Percentiles rank a stretch among this genome's conserved stretches.
phyloP scores from a whole-genome alignment of 2,797 vertebrate genomes.

The Crenuchus spilurus region DNA sequence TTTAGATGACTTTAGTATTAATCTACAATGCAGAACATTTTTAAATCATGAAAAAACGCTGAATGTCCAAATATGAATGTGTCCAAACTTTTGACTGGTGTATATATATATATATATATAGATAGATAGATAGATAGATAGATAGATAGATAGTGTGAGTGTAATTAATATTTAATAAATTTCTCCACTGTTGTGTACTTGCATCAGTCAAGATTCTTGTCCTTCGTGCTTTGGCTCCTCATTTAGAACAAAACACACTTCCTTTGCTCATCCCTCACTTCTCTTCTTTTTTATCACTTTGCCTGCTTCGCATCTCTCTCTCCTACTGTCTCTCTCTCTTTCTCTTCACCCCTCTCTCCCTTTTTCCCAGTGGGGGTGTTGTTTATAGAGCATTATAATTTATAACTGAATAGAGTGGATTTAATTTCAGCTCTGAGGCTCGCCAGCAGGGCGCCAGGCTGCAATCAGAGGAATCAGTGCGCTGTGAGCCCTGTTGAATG shows the following conservation, averaged over 20 bases:
- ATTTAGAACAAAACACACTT: conserved; percentile 44
- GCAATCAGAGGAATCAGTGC: conserved; percentile 92
- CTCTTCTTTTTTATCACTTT: conserved; percentile 20
- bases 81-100: no score
- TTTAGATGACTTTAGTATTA: no score
- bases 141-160: no score
- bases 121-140: no score
- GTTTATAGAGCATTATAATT: conserved; percentile 95
- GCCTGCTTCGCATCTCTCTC: conserved; percentile 65
- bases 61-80: no score
- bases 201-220: conserved; percentile 15
- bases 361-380: conserved; percentile 90
- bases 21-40: no score
- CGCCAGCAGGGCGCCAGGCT: conserved; percentile 89
- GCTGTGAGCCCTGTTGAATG: conserved; percentile 89
- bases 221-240: conserved; percentile 21
- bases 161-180: no score
- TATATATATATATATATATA: no score
- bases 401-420: conserved; percentile 94
- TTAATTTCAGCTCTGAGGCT: conserved; percentile 90
- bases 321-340: conserved; percentile 59
- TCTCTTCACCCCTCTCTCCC: conserved; percentile 69
- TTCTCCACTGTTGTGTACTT: neutral
- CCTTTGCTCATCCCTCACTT: conserved; percentile 40
- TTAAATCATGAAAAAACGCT: no score